Evolutionary conservation across 2,888 invertebrate genomes (phyloP), one percentile per base, ranked within the genome.

Genomic region (Brachypalpus laphriformis): DNA sequence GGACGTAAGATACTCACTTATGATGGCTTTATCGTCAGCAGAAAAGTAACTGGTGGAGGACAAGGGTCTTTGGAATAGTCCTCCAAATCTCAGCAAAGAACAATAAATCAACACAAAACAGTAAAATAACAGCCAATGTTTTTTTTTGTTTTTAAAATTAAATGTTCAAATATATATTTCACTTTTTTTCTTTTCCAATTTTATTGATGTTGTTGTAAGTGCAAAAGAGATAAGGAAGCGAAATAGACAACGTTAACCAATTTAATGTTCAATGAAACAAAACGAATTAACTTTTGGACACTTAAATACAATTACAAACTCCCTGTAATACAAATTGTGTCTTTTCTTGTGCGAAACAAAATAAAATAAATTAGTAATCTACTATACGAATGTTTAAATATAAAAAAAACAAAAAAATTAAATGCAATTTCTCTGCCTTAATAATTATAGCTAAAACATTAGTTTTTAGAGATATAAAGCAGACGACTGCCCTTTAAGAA

Each of bases 241-340:
- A 80, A n/a, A 49, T 49, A 4, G 34, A 61, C 59, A 54, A 54
- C 11, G 49, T 22, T 20, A 59, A 47, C 20, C 16, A 31, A 47
- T 51, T 51, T n/a, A n/a, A 28, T 14, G 14, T 14, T 40, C 5
- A 5, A n/a, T 1, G 8, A 14, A 57, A 70, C 14, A 76, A 63
- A 70, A 70, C 20, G 14, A 18, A 37, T 28, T 22, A 72, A 14
- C 40, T 22, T 51, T 51, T 16, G n/a, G 78, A 83, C 83, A 80
- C 83, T 83, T 31, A 80, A 83, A 57, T 83, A 83, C 68, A 83
- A 82, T 83, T 83, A 83, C 78, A 74, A 74, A 57, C 49, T 61
- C 9, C 22, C 71, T 78, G 83, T 78, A 83, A 83, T 63, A 78
- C 74, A 80, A 83, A 80, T 70, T 42, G 83, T 80, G 83, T 74